These are phyloP conservation scores for Tanytarsus gracilentus DNA, from an alignment of 2,888 invertebrate genomes.

Conservation along the genomic window DNA sequence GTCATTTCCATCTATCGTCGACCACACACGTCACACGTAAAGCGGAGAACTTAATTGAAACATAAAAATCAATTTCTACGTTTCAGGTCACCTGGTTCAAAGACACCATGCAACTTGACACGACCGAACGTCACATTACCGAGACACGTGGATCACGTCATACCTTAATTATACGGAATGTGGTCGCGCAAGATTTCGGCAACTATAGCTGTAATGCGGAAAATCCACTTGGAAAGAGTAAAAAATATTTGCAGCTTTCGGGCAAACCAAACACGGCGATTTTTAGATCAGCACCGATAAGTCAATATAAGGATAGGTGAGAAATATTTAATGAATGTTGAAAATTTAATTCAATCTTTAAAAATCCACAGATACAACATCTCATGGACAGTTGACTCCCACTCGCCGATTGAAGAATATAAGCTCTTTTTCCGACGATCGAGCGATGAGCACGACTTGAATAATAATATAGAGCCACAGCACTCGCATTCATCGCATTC, in stretches of 20 bases:
- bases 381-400: constrained; percentile 58
- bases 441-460: constrained; percentile 47
- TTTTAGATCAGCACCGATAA: constrained; percentile 54
- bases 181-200: constrained; percentile 58
- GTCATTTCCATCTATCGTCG: neutral
- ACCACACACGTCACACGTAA: neutral
- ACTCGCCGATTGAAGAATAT: constrained; percentile 58
- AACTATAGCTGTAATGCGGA: constrained; percentile 63
- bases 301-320: constrained; percentile 47
- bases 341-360: neutral
- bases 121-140: constrained; percentile 57
- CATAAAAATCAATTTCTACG: constrained; percentile 9
- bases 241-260: constrained; percentile 56
- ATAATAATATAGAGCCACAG: constrained; percentile 41
- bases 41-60: neutral
- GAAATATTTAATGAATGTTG: constrained; percentile 26
- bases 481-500: constrained; percentile 44
- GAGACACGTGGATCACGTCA: constrained; percentile 57
- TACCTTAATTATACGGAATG: constrained; percentile 58
- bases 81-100: constrained; percentile 57
- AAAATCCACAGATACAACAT: constrained; percentile 54
- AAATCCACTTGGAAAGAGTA: constrained; percentile 56
- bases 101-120: constrained; percentile 58
- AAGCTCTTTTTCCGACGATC: constrained; percentile 55
- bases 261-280: constrained; percentile 57